Base-by-base conservation (phyloP, 2,113 vertebrate genomes). In the Hydrochoerus hydrochaeris region DNA sequence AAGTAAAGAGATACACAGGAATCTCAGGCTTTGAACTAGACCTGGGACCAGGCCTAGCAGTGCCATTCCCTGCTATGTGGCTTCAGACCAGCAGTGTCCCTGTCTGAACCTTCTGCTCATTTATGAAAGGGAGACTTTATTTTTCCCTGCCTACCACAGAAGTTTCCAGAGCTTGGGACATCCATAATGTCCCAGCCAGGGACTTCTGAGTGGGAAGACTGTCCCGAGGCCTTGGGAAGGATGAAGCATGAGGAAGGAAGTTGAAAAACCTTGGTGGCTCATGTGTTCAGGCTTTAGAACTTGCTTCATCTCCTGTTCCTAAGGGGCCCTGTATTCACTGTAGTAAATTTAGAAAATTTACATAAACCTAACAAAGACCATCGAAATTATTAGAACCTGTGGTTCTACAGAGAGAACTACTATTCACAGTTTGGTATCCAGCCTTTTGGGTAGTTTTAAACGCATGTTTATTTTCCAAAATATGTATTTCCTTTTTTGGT, bases 341-440 rank as follows among this genome's bases (percentile, higher is more conserved):
- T 75, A 69, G 41, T 75, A 52, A 57, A 88, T 71, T 69, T 32
- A 69, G 92, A 88, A 91, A 95, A 91, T 57, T 83, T 52, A 96
- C 67, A 54, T 58, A 78, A 62, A 65, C 44, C 20, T 46, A 30
- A 77, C 75, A 69, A 90, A 92, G 44, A 49, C 49, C 52, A 26
- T 88, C 7, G 49, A 13, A 69, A 84, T 1, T 4, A 7, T 28
- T 30, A 44, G 46, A 67, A 24, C 88, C 41, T 13, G 19, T 57
- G 54, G 17, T 57, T 57, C 16, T 19, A 57, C 58, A 54, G 62
- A 38, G 52, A 71, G 62, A 90, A 32, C 20, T 14, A 5, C 57
- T 46, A 9, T 65, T 69, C 3, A 38, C 6, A 12, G 60, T 58
- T 57, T n/a, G n/a, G 6, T 38, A 17, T 41, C 73, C 8, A 17